A percentile compares a stretch with the other conserved stretches of the same genome.
Evolutionary conservation across 2,888 invertebrate genomes (phyloP).

Genomic region (Leptinotarsa rubiginosa): DNA sequence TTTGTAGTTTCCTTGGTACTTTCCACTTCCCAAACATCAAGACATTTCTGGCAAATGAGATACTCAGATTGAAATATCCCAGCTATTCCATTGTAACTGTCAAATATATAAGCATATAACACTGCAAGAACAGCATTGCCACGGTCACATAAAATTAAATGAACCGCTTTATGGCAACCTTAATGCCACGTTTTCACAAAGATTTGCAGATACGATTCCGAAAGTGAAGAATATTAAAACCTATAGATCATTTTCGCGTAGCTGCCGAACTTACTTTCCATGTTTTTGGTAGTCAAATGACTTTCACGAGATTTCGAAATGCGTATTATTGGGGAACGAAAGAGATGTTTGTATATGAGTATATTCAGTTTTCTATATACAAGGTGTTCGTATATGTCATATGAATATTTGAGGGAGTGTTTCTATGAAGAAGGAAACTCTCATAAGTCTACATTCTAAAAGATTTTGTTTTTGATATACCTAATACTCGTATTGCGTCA

Average conservation of each 20-base stretch:
- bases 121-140: slow-evolving; percentile 19
- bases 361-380: neutral
- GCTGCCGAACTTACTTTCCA: neutral
- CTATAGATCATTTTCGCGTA: slow-evolving; percentile 23
- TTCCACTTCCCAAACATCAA: slow-evolving; percentile 7
- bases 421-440: too few species aligned
- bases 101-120: slow-evolving; percentile 20
- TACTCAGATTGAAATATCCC: slow-evolving; percentile 7
- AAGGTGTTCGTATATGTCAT: too few species aligned
- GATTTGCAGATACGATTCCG: slow-evolving; percentile 24
- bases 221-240: slow-evolving; percentile 13
- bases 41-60: slow-evolving; percentile 10
- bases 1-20: neutral
- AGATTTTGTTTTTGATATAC: too few species aligned
- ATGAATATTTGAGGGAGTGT: too few species aligned
- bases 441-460: too few species aligned
- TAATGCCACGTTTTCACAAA: slow-evolving; percentile 20
- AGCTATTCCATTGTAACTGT: slow-evolving; percentile 14
- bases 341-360: neutral
- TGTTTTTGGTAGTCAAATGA: neutral
- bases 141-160: slow-evolving; percentile 20
- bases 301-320: neutral
- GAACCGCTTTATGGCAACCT: slow-evolving; percentile 17
- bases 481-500: too few species aligned
- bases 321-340: neutral